Evolutionary conservation across 2,888 invertebrate genomes (phyloP).

Genomic region (Operophtera brumata): DNA sequence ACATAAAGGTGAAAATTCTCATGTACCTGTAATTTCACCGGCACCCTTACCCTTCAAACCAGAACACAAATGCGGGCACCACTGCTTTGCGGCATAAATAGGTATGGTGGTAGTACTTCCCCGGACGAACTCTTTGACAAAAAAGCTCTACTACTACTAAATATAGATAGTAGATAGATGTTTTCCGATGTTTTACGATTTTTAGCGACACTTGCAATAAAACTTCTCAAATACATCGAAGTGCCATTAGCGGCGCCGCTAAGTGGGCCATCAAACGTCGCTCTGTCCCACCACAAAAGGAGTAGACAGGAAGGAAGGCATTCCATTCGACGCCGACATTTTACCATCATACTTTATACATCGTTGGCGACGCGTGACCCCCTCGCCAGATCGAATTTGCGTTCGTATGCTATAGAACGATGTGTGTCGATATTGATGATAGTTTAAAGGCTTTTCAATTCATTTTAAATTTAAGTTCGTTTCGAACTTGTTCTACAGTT

Average conservation of each 20-base stretch:
- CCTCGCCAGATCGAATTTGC: constrained; percentile 15
- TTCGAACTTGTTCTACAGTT: no score
- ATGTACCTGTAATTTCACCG: no score
- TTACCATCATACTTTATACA: constrained; percentile 48
- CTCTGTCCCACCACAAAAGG: constrained; percentile 35
- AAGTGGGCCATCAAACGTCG: constrained; percentile 42
- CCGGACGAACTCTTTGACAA: no score
- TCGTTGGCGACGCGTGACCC: constrained; percentile 14
- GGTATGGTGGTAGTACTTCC: no score
- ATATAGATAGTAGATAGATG: no score
- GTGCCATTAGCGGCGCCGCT: constrained; percentile 36
- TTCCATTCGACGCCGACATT: constrained; percentile 56
- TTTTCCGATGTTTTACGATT: constrained; percentile 2
- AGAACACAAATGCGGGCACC: no score
- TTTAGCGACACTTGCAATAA: constrained; percentile 24
- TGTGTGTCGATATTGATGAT: constrained; percentile 52
- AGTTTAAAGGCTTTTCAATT: constrained; percentile 45
- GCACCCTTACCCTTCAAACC: no score
- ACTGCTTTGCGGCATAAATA: no score
- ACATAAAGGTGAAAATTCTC: no score
- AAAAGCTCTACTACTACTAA: no score
- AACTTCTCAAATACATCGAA: constrained; percentile 30
- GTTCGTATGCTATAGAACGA: constrained; percentile 42
- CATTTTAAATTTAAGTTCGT: neutral
- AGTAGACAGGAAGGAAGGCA: constrained; percentile 65